A percentile compares a stretch with the other conserved stretches of the same genome.
These are phyloP conservation scores for Morpho achilles DNA, from an alignment of 2,888 invertebrate genomes.

Conservation along the genomic window DNA sequence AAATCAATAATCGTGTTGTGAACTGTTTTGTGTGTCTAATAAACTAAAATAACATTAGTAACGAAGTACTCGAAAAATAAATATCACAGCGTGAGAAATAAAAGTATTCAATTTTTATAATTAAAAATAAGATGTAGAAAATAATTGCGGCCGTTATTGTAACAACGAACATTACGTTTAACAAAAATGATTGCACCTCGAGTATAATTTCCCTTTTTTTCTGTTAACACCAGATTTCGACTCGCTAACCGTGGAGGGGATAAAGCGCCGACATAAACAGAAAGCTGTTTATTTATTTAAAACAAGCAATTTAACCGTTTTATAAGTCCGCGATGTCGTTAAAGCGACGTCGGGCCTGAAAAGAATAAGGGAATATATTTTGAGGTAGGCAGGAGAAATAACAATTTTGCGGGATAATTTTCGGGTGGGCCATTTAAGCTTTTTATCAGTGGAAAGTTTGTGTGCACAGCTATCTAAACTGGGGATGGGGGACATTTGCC, in stretches of 20 bases:
- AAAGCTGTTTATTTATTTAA: constrained; percentile 58
- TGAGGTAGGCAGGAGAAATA: constrained; percentile 42
- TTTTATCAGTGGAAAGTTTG: constrained; percentile 70
- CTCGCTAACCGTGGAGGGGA: constrained; percentile 26
- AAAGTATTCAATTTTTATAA: constrained; percentile 4
- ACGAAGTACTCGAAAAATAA: too few relatives aligned
- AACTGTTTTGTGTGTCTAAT: too few relatives aligned
- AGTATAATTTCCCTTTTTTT: constrained; percentile 30
- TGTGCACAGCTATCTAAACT: constrained; percentile 68
- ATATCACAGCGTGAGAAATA: neutral
- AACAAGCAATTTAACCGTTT: constrained; percentile 57
- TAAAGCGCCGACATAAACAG: constrained; percentile 37
- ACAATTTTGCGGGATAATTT: constrained; percentile 71
- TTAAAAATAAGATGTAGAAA: constrained; percentile 18
- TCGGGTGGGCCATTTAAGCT: constrained; percentile 67
- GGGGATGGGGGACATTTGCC: constrained; percentile 58
- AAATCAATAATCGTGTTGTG: too few relatives aligned
- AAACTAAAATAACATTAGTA: too few relatives aligned
- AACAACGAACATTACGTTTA: constrained; percentile 14
- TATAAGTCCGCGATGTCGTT: constrained; percentile 56
- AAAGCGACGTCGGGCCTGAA: constrained; percentile 39
- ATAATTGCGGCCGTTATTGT: constrained; percentile 18
- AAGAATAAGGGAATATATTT: constrained; percentile 52
- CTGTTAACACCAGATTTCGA: constrained; percentile 25
- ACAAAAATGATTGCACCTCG: constrained; percentile 15